Base-by-base conservation (phyloP, 2,888 invertebrate species). In the Leptinotarsa haldemani region DNA sequence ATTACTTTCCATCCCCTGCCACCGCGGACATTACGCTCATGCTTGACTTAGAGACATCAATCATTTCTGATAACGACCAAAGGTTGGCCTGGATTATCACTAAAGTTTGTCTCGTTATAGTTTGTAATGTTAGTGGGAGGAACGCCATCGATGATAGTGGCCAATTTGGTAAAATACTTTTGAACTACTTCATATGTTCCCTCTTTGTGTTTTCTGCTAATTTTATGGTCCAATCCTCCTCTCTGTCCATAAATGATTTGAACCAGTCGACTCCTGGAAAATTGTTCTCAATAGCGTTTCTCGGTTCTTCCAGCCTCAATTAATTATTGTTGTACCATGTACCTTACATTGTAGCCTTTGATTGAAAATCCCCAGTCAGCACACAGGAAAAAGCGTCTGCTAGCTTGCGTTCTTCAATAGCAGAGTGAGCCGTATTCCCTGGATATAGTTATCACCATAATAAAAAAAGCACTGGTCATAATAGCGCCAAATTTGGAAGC, bases 21-120 rank as follows among this genome's bases (percentile, higher is more conserved):
- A 69, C 61, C 18, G 61, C 84, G 68, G 85, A 80, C 84, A 85
- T 85, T 47, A 85, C 78, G 46, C 82, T 77, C 12, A 74, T 77
- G 65, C 76, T 77, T 18, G 76, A 70, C 70, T 78, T 78, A 15
- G 76, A 73, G 13, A 72, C 71, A 65, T 81, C 76, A 25, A 78
- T 78, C 7, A 78, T n/a, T n/a, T n/a, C n/a, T n/a, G n/a, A n/a
- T n/a, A n/a, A n/a, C n/a, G n/a, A n/a, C n/a, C n/a, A n/a, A n/a
- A n/a, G n/a, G n/a, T n/a, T n/a, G n/a, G n/a, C n/a, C n/a, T n/a
- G n/a, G n/a, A n/a, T n/a, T n/a, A n/a, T n/a, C n/a, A n/a, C n/a
- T n/a, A n/a, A n/a, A n/a, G n/a, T n/a, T n/a, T n/a, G n/a, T n/a
- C n/a, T n/a, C n/a, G n/a, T n/a, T n/a, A n/a, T n/a, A n/a, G n/a